A percentile compares a stretch with the other conserved stretches of the same genome.
Evolutionary conservation across 2,888 invertebrate genomes (phyloP).

Genomic region (Andrena chrysosceles): DNA sequence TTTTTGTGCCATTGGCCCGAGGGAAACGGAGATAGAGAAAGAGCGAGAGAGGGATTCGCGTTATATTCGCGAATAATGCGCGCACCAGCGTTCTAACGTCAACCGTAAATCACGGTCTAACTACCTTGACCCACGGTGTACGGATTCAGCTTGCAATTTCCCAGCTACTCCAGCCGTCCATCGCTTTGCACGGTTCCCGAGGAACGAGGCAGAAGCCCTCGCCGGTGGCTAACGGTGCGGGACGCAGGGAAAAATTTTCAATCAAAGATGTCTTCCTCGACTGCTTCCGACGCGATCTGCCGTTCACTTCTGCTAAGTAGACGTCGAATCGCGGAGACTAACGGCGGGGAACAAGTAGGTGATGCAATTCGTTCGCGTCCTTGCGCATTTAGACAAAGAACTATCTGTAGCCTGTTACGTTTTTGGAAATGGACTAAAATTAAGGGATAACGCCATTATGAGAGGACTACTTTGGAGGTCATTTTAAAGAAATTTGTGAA

Average conservation of each 20-base stretch:
- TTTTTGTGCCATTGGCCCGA: conserved; percentile 18
- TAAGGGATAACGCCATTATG: no score
- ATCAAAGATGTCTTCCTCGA: not conserved
- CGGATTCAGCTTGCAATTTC: conserved; percentile 1
- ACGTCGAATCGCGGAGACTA: no score
- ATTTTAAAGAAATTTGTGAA: no score
- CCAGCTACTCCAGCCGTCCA: not conserved
- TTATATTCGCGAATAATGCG: conserved; percentile 5
- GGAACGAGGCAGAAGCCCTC: not conserved
- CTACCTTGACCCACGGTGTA: not conserved
- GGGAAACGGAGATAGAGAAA: not conserved
- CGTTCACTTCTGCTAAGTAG: no score
- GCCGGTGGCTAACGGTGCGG: not conserved
- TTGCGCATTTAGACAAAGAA: no score
- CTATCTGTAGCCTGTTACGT: no score
- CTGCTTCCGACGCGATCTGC: not conserved
- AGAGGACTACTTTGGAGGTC: no score
- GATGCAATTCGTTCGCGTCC: no score
- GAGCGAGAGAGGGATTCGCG: not conserved
- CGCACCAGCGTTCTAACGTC: conserved; percentile 7
- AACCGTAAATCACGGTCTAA: conserved; percentile 28
- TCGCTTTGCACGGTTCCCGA: not conserved
- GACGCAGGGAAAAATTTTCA: not conserved
- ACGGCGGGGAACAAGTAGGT: no score
- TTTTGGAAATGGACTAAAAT: no score